A percentile compares a stretch with the other conserved stretches of the same genome.
Conservation (phyloP, 35 echinoderm and acorn worm genomes). For the Apostichopus parvimensis region DNA sequence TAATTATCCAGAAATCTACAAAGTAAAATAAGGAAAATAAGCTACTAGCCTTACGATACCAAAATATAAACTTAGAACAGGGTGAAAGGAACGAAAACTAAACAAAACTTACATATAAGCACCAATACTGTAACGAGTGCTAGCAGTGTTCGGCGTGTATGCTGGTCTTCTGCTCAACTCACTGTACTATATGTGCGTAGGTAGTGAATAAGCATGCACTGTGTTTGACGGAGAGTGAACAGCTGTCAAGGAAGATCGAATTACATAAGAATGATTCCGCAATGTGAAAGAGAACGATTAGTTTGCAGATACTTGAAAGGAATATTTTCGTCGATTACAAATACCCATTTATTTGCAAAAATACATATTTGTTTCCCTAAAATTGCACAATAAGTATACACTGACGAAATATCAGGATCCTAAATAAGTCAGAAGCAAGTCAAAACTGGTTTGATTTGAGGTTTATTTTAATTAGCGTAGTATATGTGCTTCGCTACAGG, state of each 20-base stretch:
- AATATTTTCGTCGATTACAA: background rate
- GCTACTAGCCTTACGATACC: background rate
- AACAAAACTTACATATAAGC: background rate
- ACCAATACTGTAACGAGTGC: background rate
- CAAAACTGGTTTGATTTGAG: background rate
- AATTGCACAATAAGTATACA: too few relatives aligned
- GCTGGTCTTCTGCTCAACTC: background rate
- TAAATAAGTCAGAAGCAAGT: too few relatives aligned
- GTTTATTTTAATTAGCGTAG: conserved; percentile 16
- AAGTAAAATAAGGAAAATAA: background rate
- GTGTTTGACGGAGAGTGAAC: conserved; percentile 24
- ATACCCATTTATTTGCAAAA: background rate
- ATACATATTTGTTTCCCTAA: background rate
- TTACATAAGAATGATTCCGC: conserved; percentile 35
- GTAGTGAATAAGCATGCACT: background rate
- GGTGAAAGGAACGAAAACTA: background rate
- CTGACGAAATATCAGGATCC: too few relatives aligned
- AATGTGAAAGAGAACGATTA: background rate
- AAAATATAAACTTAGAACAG: background rate
- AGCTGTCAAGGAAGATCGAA: conserved; percentile 31
- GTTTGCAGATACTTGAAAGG: background rate
- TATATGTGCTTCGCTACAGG: background rate
- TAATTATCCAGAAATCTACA: background rate
- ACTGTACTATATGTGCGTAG: background rate
- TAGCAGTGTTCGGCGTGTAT: background rate